Evolutionary conservation across 2,797 vertebrate genomes (phyloP), one percentile per base, ranked within the genome.

Genomic region (Helicolenus hilgendorfi): DNA sequence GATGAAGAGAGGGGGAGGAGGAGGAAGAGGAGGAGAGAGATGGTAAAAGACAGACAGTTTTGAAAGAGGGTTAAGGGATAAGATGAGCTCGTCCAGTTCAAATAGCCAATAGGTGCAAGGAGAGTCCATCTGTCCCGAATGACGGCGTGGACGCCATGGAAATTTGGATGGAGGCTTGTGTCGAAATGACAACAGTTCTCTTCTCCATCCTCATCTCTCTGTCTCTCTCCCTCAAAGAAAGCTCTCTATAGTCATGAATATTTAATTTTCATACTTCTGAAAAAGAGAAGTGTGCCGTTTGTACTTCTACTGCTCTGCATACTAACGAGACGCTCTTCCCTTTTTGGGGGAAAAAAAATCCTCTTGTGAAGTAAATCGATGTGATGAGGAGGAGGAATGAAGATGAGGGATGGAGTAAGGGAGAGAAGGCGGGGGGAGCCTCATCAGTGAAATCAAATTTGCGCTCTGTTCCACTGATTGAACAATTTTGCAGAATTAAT

Each of bases 211-310:
- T 89, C 72, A 59, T 74, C 29, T 59, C 67, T 53, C 11, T 22
- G 14, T 2, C 73, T 36, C 15, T 11, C 59, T 31, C 65, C 7
- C 73, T 83, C 83, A 92, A 75, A 91, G 85, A 92, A 59, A 84
- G 80, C 90, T 87, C 91, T 94, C 85, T 80, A 63, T 82, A 81
- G 81, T 94, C 89, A 96, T 97, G 94, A 96, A 96, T 97, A 97
- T 97, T 97, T 96, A 73, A 97, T 95, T 92, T 94, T 90, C 84
- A 72, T 81, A 93, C 87, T 91, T 94, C 81, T 94, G 89, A 89
- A 94, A 94, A 87, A 93, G 89, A 94, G 84, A 91, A 91, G 89
- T 83, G 84, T 78, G 83, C 69, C 64, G 49, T 94, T 95, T 93
- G 83, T 94, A 83, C 85, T 94, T 88, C 72, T 1, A 38, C 83